Conservation (phyloP, 1,140 invertebrate genomes). For the Anagrus nilaparvatae region DNA sequence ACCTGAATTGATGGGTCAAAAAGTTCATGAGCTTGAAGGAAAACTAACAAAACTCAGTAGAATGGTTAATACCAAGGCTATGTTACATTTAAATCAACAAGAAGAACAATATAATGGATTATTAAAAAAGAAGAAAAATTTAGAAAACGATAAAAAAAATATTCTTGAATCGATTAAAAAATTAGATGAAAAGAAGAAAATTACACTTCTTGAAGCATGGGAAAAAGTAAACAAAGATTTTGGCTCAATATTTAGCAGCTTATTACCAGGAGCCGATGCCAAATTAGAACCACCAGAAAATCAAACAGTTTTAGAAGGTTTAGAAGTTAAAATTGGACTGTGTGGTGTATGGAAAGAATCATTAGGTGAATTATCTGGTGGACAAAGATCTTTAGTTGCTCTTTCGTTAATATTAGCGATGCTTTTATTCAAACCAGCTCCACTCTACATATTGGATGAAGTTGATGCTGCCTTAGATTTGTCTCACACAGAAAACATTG, state of each 20-base stretch:
- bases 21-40: conserved; percentile 52
- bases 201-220: conserved; percentile 71
- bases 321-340: conserved; percentile 90
- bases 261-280: conserved; percentile 83
- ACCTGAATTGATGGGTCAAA: conserved; percentile 42
- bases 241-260: conserved; percentile 87
- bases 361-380: conserved; percentile 89
- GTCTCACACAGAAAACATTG: conserved; percentile 98
- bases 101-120: conserved; percentile 78
- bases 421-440: conserved; percentile 95
- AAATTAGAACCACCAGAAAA: conserved; percentile 68
- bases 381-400: conserved; percentile 92
- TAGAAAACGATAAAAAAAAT: conserved; percentile 78
- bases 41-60: conserved; percentile 63
- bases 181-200: conserved; percentile 82
- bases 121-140: conserved; percentile 68
- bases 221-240: conserved; percentile 83
- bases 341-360: conserved; percentile 95
- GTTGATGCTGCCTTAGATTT: conserved; percentile 97
- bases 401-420: conserved; percentile 93
- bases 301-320: conserved; percentile 67
- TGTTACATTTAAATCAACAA: conserved; percentile 74
- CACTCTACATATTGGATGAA: conserved; percentile 97
- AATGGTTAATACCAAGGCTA: conserved; percentile 75
- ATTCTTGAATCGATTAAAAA: conserved; percentile 75